Percentiles rank a stretch among this genome's conserved stretches.
phyloP scores from a whole-genome alignment of 2,113 vertebrate genomes.

The Globicephala melas region DNA sequence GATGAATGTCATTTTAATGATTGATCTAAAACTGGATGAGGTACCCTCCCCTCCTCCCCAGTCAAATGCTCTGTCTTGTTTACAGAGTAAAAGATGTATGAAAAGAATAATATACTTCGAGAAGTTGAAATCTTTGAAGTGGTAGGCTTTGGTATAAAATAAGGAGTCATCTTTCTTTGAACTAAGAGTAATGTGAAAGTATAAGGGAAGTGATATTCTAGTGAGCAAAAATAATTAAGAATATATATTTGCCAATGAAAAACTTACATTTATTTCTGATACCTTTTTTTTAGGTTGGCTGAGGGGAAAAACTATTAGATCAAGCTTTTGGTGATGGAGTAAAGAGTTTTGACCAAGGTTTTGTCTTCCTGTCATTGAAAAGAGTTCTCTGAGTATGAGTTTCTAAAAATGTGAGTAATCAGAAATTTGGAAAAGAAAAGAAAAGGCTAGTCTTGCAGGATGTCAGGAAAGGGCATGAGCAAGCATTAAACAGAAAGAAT shows the following conservation, averaged over 20 bases:
- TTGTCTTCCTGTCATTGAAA: slow-evolving; percentile 52
- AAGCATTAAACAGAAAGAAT: slow-evolving; percentile 66
- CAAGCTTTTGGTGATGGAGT: slow-evolving; percentile 21
- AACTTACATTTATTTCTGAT: not conserved
- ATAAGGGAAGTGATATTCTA: not conserved
- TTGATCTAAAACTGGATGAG: slow-evolving; percentile 10
- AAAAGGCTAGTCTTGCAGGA: slow-evolving; percentile 55
- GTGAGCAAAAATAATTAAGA: not conserved
- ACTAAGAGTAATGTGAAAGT: not conserved
- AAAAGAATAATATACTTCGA: not conserved
- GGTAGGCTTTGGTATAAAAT: not conserved
- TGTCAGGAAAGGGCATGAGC: slow-evolving; percentile 59
- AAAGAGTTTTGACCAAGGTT: slow-evolving; percentile 49
- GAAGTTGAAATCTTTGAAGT: not conserved
- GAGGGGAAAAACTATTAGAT: not conserved
- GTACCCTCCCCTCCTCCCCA: not conserved
- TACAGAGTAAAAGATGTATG: not conserved
- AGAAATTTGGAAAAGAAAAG: slow-evolving; percentile 68
- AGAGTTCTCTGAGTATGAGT: slow-evolving; percentile 45
- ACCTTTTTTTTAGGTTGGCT: not conserved
- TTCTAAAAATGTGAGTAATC: slow-evolving; percentile 64
- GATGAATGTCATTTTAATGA: not conserved
- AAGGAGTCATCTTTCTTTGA: not conserved
- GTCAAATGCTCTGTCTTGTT: not conserved
- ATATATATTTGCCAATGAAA: not conserved